Evolutionary conservation across 1,140 invertebrate genomes (phyloP).

Genomic region (Chironomus tepperi): DNA sequence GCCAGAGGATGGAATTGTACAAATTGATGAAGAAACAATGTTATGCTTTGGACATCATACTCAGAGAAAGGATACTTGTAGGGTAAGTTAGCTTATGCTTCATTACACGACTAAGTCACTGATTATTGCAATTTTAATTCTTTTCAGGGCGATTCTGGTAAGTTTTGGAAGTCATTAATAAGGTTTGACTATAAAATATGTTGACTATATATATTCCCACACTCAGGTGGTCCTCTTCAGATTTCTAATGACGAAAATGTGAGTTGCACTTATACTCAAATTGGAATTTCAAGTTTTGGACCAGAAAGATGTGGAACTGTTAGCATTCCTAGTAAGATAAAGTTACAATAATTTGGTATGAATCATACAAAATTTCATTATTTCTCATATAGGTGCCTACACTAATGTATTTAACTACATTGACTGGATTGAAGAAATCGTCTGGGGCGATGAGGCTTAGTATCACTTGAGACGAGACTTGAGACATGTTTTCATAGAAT

Average conservation of each 20-base stretch:
- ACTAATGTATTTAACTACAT: slow-evolving; percentile 34
- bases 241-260: slow-evolving; percentile 26
- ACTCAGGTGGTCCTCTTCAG: no score
- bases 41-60: neutral
- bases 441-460: slow-evolving; percentile 31
- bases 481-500: no score
- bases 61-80: neutral
- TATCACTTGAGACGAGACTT: no score
- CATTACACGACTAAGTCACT: no score
- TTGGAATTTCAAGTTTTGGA: slow-evolving; percentile 34
- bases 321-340: slow-evolving; percentile 30
- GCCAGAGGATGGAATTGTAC: neutral
- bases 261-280: slow-evolving; percentile 32
- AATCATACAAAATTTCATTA: no score
- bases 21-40: neutral
- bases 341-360: no score
- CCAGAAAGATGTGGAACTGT: slow-evolving; percentile 29
- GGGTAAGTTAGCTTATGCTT: neutral
- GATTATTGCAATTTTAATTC: no score
- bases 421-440: slow-evolving; percentile 36
- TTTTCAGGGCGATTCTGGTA: neutral
- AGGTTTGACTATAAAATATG: no score
- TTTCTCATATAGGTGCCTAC: slow-evolving; percentile 29
- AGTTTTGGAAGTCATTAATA: no score
- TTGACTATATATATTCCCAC: no score